Conservation (phyloP, 2,797 vertebrate species). For the Miichthys miiuy region DNA sequence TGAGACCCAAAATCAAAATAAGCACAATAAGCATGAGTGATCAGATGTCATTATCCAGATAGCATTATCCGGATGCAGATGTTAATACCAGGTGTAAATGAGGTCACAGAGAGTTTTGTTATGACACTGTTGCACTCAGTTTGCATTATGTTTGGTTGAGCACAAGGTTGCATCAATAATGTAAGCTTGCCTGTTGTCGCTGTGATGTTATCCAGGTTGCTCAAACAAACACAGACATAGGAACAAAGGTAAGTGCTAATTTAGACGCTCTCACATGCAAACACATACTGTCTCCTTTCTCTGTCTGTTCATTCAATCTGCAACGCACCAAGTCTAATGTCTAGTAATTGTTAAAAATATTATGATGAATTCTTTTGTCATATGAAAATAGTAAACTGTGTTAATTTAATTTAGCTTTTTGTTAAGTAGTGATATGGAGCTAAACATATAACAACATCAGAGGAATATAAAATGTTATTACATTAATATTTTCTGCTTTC, state of each 20-base stretch:
- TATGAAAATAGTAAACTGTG: too few relatives aligned
- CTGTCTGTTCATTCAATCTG: conserved; percentile 16
- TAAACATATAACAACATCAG: neutral
- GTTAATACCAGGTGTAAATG: conserved; percentile 24
- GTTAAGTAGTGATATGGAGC: neutral
- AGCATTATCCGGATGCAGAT: conserved; percentile 20
- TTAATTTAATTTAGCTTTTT: neutral
- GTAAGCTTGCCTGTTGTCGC: conserved; percentile 17
- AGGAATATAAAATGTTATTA: neutral
- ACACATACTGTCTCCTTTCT: neutral
- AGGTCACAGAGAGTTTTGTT: conserved; percentile 31
- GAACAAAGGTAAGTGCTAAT: neutral
- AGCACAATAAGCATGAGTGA: conserved; percentile 1
- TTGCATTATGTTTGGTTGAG: conserved; percentile 41
- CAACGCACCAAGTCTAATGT: neutral
- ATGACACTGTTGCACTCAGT: conserved; percentile 30
- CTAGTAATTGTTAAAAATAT: neutral
- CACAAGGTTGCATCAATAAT: conserved; percentile 44
- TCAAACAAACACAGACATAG: neutral
- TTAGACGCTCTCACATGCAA: neutral
- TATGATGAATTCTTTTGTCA: neutral
- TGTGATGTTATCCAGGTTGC: conserved; percentile 40
- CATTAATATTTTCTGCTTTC: neutral
- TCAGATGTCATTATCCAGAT: conserved; percentile 19
- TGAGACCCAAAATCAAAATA: conserved; percentile 17